Conservation (phyloP, 2,113 vertebrate genomes). For the Malurus alboscapulatus region DNA sequence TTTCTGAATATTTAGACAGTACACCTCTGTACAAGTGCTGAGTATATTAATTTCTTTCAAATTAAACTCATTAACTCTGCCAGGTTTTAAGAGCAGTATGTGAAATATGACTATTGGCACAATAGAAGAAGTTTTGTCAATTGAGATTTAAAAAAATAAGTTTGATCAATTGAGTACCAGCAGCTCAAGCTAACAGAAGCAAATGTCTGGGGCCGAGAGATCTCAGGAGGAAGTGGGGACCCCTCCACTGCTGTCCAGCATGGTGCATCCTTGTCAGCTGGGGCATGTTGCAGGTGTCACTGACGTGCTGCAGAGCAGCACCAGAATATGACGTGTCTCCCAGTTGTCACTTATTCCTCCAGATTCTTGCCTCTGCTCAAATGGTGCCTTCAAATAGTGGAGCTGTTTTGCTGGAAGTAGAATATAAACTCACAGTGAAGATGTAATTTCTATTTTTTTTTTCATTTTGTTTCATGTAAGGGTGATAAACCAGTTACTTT, state of each 20-base stretch:
- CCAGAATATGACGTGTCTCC: not conserved
- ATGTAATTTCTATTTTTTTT: not conserved
- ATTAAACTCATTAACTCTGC: not conserved
- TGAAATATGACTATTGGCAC: not conserved
- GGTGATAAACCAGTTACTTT: not conserved
- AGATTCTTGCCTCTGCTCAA: not conserved
- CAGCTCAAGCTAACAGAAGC: not conserved
- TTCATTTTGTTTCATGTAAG: not conserved
- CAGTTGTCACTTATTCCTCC: not conserved
- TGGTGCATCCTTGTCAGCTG: not conserved
- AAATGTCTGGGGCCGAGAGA: not conserved
- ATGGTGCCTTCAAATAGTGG: not conserved
- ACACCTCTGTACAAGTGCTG: not conserved
- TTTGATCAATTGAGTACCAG: not conserved
- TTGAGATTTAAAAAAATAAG: not conserved
- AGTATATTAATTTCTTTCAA: not conserved
- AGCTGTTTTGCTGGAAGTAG: not conserved
- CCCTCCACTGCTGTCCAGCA: rapidly evolving
- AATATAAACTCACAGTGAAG: not conserved
- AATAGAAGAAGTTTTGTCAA: not conserved
- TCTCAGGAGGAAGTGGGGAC: not conserved
- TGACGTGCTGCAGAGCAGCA: not conserved
- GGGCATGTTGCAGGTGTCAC: not conserved
- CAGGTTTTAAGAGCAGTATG: not conserved
- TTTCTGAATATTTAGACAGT: not conserved